phyloP scores from a whole-genome alignment of 2,113 vertebrate species.

The Scatophagus argus region DNA sequence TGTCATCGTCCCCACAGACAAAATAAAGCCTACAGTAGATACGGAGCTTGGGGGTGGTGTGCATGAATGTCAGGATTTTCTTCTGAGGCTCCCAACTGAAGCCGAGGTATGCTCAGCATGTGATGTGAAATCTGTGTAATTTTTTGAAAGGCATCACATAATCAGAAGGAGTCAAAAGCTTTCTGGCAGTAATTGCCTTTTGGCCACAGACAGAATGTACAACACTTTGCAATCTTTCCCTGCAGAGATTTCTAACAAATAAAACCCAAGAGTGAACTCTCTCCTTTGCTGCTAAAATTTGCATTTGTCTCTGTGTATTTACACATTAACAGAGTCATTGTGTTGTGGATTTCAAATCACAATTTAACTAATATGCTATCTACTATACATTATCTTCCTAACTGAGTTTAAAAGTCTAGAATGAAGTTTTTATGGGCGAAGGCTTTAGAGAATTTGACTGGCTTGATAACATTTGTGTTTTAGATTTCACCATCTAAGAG shows the following conservation, averaged over 20 bases:
- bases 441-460: slow-evolving; percentile 31
- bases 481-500: slow-evolving; percentile 44
- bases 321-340: slow-evolving; percentile 45
- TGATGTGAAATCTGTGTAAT: slow-evolving; percentile 73
- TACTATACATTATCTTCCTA: neutral
- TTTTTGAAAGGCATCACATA: slow-evolving; percentile 73
- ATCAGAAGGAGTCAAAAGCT: slow-evolving; percentile 74
- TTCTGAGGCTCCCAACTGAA: slow-evolving; percentile 61
- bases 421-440: slow-evolving; percentile 22
- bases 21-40: slow-evolving; percentile 66
- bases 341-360: slow-evolving; percentile 32
- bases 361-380: slow-evolving; percentile 18
- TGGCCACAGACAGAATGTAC: slow-evolving; percentile 63
- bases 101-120: slow-evolving; percentile 71
- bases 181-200: slow-evolving; percentile 71
- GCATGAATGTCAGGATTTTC: slow-evolving; percentile 66
- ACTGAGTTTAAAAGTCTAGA: slow-evolving; percentile 23
- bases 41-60: slow-evolving; percentile 42
- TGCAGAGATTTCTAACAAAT: slow-evolving; percentile 68
- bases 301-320: slow-evolving; percentile 42
- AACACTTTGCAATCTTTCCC: slow-evolving; percentile 66
- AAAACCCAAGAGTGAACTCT: slow-evolving; percentile 52
- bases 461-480: slow-evolving; percentile 39
- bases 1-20: slow-evolving; percentile 73
- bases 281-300: slow-evolving; percentile 38